Evolutionary conservation across 2,113 vertebrate genomes (phyloP).

Genomic region (Rutilus rutilus): DNA sequence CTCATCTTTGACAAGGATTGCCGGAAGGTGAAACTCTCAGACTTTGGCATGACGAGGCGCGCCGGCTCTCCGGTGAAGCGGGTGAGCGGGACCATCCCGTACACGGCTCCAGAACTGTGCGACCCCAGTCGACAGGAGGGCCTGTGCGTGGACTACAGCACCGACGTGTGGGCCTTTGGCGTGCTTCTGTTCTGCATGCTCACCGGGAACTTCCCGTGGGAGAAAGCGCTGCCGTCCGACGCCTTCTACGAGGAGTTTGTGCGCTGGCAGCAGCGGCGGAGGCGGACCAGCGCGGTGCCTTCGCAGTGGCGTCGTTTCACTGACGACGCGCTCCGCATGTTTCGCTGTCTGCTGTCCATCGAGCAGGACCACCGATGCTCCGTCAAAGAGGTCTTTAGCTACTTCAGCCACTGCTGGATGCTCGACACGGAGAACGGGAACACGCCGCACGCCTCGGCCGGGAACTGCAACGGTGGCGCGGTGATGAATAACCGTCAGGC

Average conservation of each 20-base stretch:
- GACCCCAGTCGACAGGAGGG: conserved; percentile 73
- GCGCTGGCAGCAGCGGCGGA: conserved; percentile 75
- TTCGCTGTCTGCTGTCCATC: conserved; percentile 75
- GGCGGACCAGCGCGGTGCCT: conserved; percentile 62
- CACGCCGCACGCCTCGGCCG: not conserved
- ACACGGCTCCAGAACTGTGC: conserved; percentile 82
- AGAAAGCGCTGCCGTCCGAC: conserved; percentile 78
- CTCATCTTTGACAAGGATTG: conserved; percentile 84
- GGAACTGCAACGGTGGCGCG: not conserved
- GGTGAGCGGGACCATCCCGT: conserved; percentile 83
- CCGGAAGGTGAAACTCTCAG: conserved; percentile 81
- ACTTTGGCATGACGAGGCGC: conserved; percentile 82
- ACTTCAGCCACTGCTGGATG: conserved; percentile 79
- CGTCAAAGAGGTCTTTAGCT: conserved; percentile 78
- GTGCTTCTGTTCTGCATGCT: conserved; percentile 84
- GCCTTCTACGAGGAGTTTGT: conserved; percentile 80
- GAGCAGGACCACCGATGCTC: conserved; percentile 77
- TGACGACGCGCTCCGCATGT: conserved; percentile 77
- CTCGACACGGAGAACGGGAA: conserved; percentile 72
- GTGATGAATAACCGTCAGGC: conserved; percentile 54
- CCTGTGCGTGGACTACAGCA: conserved; percentile 80
- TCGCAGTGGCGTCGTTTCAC: conserved; percentile 84
- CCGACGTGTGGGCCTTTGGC: conserved; percentile 82
- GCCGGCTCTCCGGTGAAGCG: conserved; percentile 78
- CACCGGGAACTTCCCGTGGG: conserved; percentile 84